Evolutionary conservation across 2,888 invertebrate genomes (phyloP), one percentile per base, ranked within the genome.

Genomic region (Melanostoma scalare): DNA sequence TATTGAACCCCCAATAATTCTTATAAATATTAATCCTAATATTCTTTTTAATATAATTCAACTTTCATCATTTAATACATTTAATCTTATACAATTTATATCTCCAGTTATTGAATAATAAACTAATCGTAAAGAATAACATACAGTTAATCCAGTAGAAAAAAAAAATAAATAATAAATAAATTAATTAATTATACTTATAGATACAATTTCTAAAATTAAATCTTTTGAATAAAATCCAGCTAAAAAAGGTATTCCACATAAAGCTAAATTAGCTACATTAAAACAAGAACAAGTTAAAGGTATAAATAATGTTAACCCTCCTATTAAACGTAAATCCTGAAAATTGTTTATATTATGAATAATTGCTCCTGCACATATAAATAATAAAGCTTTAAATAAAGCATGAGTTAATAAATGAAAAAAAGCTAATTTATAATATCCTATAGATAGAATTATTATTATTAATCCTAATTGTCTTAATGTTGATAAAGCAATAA

Each of bases 391-490:
- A 86, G 95, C 94, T 86, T 95, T 88, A 94, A 95, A 95, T 91
- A 95, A 92, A 84, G 95, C 95, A 93, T 95, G 95, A 86, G 92
- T 93, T 89, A 95, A 91, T 89, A 95, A 90, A 93, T 95, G 95
- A 93, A 94, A 95, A 93, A 94, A 94, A 87, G 20, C 20, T 20
- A 20, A 20, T 20, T 20, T 20, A 20, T 20, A 20, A 1, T 20
- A 20, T 1, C 20, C 94, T 92, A 88, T 95, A 92, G 77, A 92
- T 89, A 85, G 88, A 91, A 92, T 92, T 91, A 93, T 92, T 90
- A 95, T 94, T 93, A 95, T 95, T 89, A 95, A 92, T 0, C 95
- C 95, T 89, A 95, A 92, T 89, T 96, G 95, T 1, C 95, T 95
- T 90, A 96, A 92, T 86, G 95, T 95, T 1, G 95, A 95, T 88